Base-by-base conservation (phyloP, 1,140 invertebrate species). In the Anagrus nilaparvatae region DNA sequence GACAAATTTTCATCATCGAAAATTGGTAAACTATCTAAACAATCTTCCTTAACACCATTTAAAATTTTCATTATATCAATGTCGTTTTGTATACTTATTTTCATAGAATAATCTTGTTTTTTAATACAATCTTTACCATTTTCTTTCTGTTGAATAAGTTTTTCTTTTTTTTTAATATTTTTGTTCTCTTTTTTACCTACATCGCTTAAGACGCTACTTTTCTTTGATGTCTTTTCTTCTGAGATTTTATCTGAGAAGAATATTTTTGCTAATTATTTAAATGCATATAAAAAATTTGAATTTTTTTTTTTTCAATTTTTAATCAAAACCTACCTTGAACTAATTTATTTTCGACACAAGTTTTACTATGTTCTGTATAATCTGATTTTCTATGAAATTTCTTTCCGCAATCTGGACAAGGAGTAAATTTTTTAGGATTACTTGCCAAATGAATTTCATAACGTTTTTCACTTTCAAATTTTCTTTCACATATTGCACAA, bases 181-280 rank as follows among this genome's bases (percentile, higher is more conserved):
- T 53, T 53, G 10, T 39, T 48, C 18, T 53, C 46, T n/a, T 53
- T 38, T 12, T 53, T 50, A 3, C 41, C 20, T 0, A 17, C 30
- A 8, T 45, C 25, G 4, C 32, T 34, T 6, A 29, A 35, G 14
- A 38, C 27, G 19, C 23, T 29, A 14, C 27, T 7, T 14, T 36
- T 23, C 23, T 10, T 36, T 3, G 34, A 23, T 16, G 20, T 25
- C 13, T 35, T 44, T 30, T 18, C 42, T 33, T 29, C 20, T 21
- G 19, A 27, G n/a, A 16, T 19, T 17, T n/a, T n/a, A n/a, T n/a
- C n/a, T n/a, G n/a, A n/a, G n/a, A n/a, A n/a, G n/a, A n/a, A n/a
- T n/a, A n/a, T n/a, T n/a, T n/a, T n/a, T n/a, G 30, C 12, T 32
- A 17, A 18, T 16, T 3, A 16, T 10, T 32, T 5, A 32, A 18